Base-by-base conservation (phyloP, 2,888 invertebrate species). In the Ormyrus nitidulus region DNA sequence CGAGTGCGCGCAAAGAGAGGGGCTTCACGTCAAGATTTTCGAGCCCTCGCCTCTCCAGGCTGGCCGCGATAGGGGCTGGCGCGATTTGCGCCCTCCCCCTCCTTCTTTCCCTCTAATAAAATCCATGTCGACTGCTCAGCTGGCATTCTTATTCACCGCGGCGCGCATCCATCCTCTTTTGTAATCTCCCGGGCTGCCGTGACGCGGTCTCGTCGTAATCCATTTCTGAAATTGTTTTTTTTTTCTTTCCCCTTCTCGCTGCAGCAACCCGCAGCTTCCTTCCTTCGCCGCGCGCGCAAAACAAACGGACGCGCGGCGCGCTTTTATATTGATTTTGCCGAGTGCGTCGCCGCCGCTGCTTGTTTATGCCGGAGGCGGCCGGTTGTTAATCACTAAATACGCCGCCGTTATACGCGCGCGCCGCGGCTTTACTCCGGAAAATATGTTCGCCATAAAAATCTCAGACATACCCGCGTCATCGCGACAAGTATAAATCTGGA, bases 211-310 rank as follows among this genome's bases (percentile, higher is more conserved):
- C 49, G n/a, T 56, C 10, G 51, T 65, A 59, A 77, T 72, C 71
- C 72, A 66, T 72, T 77, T 72, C 19, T 59, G 8, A 77, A 73
- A 79, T 79, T 79, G 69, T 78, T 78, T 75, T 78, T 19, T 19
- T 62, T 54, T 65, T 11, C 7, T 44, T 68, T 2, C 13, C 54
- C 34, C 34, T 4, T 34, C 6, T 11, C 7, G 9, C 11, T 69
- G n/a, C 51, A 11, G 34, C 34, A 3, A 4, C 34, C 34, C 34
- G 19, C 19, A 34, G 34, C 34, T 34, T 34, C 34, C 34, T 4
- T 54, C 10, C 19, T 54, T 73, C 19, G 13, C 13, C 4, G 1
- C 46, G n/a, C 13, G n/a, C 9, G 9, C 13, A 4, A 9, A 11
- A 66, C 11, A 53, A 1, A n/a, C 13, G n/a, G 46, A 46, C 11